Base-by-base conservation (phyloP, 1,140 invertebrate species). In the Magallana angulata region DNA sequence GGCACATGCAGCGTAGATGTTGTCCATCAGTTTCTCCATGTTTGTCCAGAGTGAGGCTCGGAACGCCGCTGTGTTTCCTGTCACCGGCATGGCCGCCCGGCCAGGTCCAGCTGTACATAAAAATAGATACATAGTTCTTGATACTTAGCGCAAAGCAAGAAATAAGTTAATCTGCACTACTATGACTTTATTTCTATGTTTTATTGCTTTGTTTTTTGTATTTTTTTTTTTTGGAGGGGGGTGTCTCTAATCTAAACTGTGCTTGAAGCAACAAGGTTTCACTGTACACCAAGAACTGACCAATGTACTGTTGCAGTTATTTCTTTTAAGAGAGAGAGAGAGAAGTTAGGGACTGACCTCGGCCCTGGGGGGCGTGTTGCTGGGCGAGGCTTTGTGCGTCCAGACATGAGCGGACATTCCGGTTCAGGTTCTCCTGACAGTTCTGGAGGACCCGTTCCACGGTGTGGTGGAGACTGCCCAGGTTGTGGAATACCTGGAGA, bases 1-100 rank as follows among this genome's bases (percentile, higher is more conserved):
- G 91, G 96, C 95, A 94, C 97, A 97, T 84, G 96, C 95, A 71
- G 96, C 96, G 91, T 96, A 97, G 83, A 97, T 96, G 85, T 96
- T 96, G 89, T 97, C 97, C 92, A 97, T 96, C 30, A 97, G 92
- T 93, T 96, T 96, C 94, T 98, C 97, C 91, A 98, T 95, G 90
- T 97, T 97, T 88, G 96, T 96, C 97, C 97, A 98, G 58, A 98
- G 95, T 90, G 96, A 96, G 64, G 96, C 96, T 62, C 97, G 94
- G 91, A 97, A 97, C 90, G 96, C 96, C 91, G 97, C 96, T 9
- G 97, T 96, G 86, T 97, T 96, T 68, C 96, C 96, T 60, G 96
- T 95, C 1, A 95, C 96, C 2, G 97, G 96, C 88, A 97, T 94
- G 5, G 93, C 89, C n/a, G 96, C 96, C 93, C 96, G 95, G 5